A percentile compares a stretch with the other conserved stretches of the same genome.
These are phyloP conservation scores for Ctena decussata DNA, from an alignment of 2,888 invertebrate species.

Conservation along the genomic window DNA sequence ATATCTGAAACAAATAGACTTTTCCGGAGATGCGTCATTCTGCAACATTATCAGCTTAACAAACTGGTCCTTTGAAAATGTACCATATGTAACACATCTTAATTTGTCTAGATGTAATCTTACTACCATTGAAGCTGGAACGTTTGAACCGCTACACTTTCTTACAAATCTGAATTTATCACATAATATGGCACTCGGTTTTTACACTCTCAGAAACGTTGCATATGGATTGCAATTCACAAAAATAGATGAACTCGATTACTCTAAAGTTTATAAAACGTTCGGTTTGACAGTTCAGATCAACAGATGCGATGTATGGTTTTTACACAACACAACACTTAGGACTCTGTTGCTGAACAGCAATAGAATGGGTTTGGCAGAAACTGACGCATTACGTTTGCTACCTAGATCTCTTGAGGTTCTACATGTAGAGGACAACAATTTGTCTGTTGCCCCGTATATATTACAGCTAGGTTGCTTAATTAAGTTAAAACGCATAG, in stretches of 20 bases:
- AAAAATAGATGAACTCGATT: not conserved
- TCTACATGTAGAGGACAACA: not conserved
- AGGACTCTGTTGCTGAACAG: not conserved
- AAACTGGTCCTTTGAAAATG: slow-evolving; percentile 7
- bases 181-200: not conserved
- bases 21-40: not conserved
- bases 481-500: not conserved
- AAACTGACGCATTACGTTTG: not conserved
- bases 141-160: not conserved
- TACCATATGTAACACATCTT: slow-evolving; percentile 1
- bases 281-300: not conserved
- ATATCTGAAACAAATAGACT: not conserved
- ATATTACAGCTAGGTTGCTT: not conserved
- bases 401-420: not conserved
- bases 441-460: not conserved
- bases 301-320: not conserved
- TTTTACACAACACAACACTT: not conserved
- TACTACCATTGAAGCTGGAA: not conserved
- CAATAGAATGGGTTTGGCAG: not conserved
- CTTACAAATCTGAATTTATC: slow-evolving; percentile 26
- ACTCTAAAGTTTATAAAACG: not conserved
- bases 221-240: not conserved
- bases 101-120: slow-evolving; percentile 20
- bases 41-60: slow-evolving; percentile 11
- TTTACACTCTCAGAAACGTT: not conserved